Evolutionary conservation across 2,113 vertebrate genomes (phyloP).

Genomic region (human (Homo sapiens)): DNA sequence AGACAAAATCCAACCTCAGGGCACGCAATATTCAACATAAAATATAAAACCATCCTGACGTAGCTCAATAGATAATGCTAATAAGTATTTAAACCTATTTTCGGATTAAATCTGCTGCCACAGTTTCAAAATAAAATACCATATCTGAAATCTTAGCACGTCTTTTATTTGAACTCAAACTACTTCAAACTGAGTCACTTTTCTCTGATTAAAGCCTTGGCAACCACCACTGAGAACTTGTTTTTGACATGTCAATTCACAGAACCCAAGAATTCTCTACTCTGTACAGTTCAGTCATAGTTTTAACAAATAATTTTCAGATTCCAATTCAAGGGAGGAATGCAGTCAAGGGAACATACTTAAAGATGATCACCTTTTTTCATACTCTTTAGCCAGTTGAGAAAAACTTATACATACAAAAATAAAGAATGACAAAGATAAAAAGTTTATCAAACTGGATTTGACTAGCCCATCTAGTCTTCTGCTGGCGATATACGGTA

Average conservation of each 20-base stretch:
- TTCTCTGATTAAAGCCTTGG: constrained; percentile 29
- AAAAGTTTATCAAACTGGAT: neutral
- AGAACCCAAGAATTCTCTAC: neutral
- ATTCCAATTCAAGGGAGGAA: neutral
- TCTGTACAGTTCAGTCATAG: neutral
- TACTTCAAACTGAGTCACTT: neutral
- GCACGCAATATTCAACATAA: neutral
- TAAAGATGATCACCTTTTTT: neutral
- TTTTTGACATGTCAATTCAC: constrained; percentile 2
- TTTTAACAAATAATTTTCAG: neutral
- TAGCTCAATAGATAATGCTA: neutral
- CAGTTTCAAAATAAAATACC: neutral
- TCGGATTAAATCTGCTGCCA: constrained; percentile 26
- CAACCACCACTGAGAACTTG: neutral
- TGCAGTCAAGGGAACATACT: neutral
- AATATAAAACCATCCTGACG: neutral
- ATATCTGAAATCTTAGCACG: neutral
- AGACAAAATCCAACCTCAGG: neutral
- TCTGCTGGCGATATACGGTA: neutral
- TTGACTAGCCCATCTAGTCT: neutral
- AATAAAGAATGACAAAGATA: neutral
- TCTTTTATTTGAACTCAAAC: constrained; percentile 30
- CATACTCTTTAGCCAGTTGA: neutral
- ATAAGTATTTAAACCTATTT: constrained; percentile 5
- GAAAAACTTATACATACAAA: neutral